Conservation (phyloP, 2,888 invertebrate genomes). For the Brachynemurus nebulosus region DNA sequence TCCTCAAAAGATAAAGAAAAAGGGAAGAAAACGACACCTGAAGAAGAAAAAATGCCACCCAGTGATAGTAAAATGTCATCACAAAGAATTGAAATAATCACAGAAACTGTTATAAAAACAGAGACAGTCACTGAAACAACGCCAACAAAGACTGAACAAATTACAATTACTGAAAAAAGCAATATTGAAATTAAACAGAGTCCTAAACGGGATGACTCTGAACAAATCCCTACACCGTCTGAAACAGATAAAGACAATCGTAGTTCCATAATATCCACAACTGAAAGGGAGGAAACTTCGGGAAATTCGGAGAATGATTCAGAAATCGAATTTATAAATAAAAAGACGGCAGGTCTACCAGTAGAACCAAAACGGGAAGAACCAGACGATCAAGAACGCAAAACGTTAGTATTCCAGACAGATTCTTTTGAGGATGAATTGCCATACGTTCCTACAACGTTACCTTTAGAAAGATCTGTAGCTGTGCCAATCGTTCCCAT, state of each 20-base stretch:
- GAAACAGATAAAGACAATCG: constrained; percentile 14
- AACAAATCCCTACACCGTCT: not conserved
- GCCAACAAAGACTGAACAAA: not conserved
- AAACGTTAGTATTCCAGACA: constrained; percentile 60
- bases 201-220: not conserved
- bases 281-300: constrained; percentile 37
- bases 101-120: not conserved
- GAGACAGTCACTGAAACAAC: not conserved
- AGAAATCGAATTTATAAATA: constrained; percentile 37
- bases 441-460: constrained; percentile 80
- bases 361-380: constrained; percentile 38
- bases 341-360: constrained; percentile 21
- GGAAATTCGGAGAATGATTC: constrained; percentile 56
- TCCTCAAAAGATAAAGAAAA: not conserved
- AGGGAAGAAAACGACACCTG: not conserved
- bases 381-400: constrained; percentile 54
- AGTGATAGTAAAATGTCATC: no score
- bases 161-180: not conserved
- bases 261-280: constrained; percentile 19
- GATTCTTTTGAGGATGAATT: constrained; percentile 75
- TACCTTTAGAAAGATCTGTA: constrained; percentile 71
- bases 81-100: no score
- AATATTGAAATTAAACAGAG: no score
- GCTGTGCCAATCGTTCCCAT: constrained; percentile 71
- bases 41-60: not conserved